Evolutionary conservation across 2,888 invertebrate genomes (phyloP), one percentile per base, ranked within the genome.

Genomic region (Kuschelorhynchus macadamiae): DNA sequence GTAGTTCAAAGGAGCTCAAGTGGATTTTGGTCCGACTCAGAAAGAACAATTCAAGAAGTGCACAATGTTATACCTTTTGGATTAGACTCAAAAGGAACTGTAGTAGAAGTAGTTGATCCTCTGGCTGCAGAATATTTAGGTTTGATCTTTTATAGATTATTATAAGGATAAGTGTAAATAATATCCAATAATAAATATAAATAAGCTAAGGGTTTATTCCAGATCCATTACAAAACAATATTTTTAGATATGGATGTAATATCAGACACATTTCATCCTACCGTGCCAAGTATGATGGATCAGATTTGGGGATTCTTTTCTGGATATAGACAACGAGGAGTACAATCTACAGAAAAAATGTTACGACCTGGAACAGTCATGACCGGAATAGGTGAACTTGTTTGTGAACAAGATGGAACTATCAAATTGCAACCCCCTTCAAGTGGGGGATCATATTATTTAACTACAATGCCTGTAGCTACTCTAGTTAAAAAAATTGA

Each of bases 341-440:
- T 95, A 17, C 95, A 96, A 82, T 92, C 93, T 4, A 94, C 94
- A 49, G 96, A 96, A 81, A 91, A 92, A 83, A 92, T 96, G 88
- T 85, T 96, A 2, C 85, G 93, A 0, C 92, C 92, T 77, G 95
- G 94, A 12, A 91, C 93, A 50, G 88, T 91, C 71, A 87, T 96
- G 44, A 92, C 95, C 0, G 89, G 62, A 21, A 89, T 96, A 56
- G 96, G 96, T 11, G 90, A 95, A 83, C 83, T 96, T 18, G 88
- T 90, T 52, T 63, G 33, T 52, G 86, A 87, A n/a, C 88, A 89
- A 55, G 87, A 89, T 11, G 88, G 89, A 2, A 72, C 86, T 0
- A 79, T 93, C 59, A 88, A 90, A 76, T 86, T 95, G 76, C 91
- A 93, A 78, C 91, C 94, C 0, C 93, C 95, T 0, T 82, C 85